Base-by-base conservation (phyloP, 1,140 invertebrate genomes). In the Aphelenchoides fujianensis region DNA sequence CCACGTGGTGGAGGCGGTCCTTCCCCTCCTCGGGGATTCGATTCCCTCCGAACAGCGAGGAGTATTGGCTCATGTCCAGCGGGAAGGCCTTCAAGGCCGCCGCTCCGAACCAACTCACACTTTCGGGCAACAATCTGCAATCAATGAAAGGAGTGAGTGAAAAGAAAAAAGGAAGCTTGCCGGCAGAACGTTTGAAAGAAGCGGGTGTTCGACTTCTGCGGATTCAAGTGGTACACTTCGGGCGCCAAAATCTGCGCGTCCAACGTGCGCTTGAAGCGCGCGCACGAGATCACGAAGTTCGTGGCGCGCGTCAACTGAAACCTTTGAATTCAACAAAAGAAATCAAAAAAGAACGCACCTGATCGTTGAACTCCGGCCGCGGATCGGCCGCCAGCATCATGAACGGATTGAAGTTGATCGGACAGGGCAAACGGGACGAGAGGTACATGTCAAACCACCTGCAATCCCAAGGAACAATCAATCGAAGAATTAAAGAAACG, bases 391-490 rank as follows among this genome's bases (percentile, higher is more conserved):
- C 89, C 83, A 94, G 93, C 3, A 92, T 89, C 74, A 98, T 84
- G 75, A 92, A 89, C 3, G 95, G 95, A 87, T 97, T 98, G 79
- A 92, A 94, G 87, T 97, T 97, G 7, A 98, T 89, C 0, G 93
- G 92, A 52, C 97, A 84, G 0, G 95, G 90, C 52, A 87, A 88
- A 59, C 96, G 87, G 77, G 95, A 92, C 69, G 88, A 88, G 9
- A 98, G 87, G 86, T 98, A 98, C 90, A 95, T 93, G 84, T 98
- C 92, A 87, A 94, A 97, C 94, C 94, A 97, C n/a, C n/a, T n/a
- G n/a, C n/a, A n/a, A n/a, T n/a, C n/a, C n/a, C n/a, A n/a, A n/a
- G n/a, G n/a, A n/a, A n/a, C n/a, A n/a, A n/a, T n/a, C n/a, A n/a
- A n/a, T n/a, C n/a, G n/a, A n/a, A n/a, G n/a, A n/a, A n/a, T n/a